Evolutionary conservation across 2,888 invertebrate genomes (phyloP).

Genomic region (Dryomyza anilis): DNA sequence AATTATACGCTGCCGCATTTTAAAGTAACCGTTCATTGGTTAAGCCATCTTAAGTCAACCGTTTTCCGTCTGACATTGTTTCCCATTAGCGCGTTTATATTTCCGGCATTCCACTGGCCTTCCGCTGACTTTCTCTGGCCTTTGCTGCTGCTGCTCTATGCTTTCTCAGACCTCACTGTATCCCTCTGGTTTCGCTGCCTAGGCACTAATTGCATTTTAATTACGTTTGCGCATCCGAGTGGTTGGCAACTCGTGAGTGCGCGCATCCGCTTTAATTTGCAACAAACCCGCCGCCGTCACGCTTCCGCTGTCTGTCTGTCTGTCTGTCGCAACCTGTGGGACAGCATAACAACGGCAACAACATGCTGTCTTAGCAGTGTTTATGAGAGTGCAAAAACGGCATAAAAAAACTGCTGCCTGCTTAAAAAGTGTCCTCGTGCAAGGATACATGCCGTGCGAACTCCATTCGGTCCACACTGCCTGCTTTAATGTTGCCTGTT

Average conservation of each 20-base stretch:
- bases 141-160: neutral
- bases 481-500: neutral
- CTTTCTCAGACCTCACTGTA: conserved; percentile 17
- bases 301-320: neutral
- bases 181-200: neutral
- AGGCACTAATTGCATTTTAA: neutral
- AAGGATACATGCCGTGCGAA: too few species aligned
- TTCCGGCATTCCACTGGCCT: neutral
- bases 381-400: neutral
- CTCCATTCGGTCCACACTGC: too few species aligned
- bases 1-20: too few species aligned
- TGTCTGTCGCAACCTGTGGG: neutral
- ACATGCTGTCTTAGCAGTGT: neutral
- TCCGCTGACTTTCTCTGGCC: neutral
- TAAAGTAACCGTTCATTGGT: too few species aligned
- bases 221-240: neutral
- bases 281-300: neutral
- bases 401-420: neutral
- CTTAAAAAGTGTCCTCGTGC: neutral
- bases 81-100: neutral
- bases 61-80: neutral
- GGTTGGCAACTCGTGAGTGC: neutral
- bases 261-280: conserved; percentile 1
- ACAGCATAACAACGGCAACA: neutral
- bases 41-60: too few species aligned